Base-by-base conservation (phyloP, 2,888 invertebrate genomes). In the Mythimna loreyi region DNA sequence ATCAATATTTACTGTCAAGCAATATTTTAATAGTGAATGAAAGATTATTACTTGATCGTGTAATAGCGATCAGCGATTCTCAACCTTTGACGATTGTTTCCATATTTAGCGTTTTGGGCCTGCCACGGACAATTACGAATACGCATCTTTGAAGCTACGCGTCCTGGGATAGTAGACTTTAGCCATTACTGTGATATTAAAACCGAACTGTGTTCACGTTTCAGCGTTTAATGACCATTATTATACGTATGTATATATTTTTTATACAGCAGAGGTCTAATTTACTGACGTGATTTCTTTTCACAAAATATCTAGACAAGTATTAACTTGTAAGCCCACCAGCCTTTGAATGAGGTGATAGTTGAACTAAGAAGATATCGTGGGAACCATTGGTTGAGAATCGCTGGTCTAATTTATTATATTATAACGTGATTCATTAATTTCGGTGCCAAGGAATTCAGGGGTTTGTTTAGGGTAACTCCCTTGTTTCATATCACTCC, bases 11-110 rank as follows among this genome's bases (percentile, higher is more conserved):
- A 59, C 2, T 2, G 11, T 21, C 21, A 28, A 33, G 23, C 25
- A 59, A 62, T 33, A 70, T 60, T 28, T 60, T 70, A 47, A 69
- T 73, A 11, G 47, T 55, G 23, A 58, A 55, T 75, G 0, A 23
- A 68, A 72, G 0, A 70, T 45, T n/a, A 40, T 47, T 33, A 73
- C 60, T 56, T 65, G 62, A 36, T 52, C 40, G 45, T 70, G 52
- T 57, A 33, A 77, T 36, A n/a, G n/a, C n/a, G n/a, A n/a, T 43
- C 30, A 59, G 25, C 23, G 43, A 52, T 71, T 23, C 78, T 67
- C 60, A 61, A 57, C 43, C 57, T 59, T 33, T 9, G 3, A 9
- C 13, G 16, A 8, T 40, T 16, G n/a, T 25, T 19, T n/a, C 36
- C 16, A 28, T 36, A 33, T 45, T 67, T 25, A 43, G 16, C 9